These are phyloP conservation scores for Macquaria ambigua DNA, from an alignment of 2,113 vertebrate genomes.

Conservation along the genomic window DNA sequence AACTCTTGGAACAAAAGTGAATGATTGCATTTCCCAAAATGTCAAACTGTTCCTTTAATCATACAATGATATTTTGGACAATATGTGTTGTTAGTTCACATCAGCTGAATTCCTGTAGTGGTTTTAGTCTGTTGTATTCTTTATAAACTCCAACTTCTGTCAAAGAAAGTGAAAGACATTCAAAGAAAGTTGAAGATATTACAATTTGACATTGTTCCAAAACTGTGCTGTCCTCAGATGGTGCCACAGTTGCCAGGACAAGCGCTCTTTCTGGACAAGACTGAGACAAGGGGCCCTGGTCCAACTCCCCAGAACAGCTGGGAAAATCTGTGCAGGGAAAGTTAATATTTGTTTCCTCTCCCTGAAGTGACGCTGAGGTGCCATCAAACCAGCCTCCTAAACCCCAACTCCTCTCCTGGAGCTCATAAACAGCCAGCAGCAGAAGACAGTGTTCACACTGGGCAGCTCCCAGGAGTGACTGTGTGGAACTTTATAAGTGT, in stretches of 20 bases:
- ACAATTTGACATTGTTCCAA: not conserved
- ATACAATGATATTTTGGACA: not conserved
- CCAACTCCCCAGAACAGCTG: conserved; percentile 45
- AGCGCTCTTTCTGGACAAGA: not conserved
- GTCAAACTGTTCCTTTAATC: not conserved
- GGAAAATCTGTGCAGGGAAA: conserved; percentile 37
- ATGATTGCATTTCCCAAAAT: not conserved
- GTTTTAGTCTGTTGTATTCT: not conserved
- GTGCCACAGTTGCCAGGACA: conserved; percentile 6
- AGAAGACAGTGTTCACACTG: not conserved
- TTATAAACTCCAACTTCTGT: not conserved
- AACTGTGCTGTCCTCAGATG: not conserved
- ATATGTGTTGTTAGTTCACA: no score
- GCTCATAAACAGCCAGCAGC: conserved; percentile 23
- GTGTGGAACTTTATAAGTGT: not conserved
- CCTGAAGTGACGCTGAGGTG: conserved; percentile 14
- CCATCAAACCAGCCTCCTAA: conserved; percentile 25
- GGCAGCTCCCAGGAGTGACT: conserved; percentile 24
- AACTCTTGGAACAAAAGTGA: not conserved
- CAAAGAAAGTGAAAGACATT: not conserved
- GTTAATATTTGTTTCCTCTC: conserved; percentile 47
- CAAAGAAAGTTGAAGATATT: not conserved
- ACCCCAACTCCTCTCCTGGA: conserved; percentile 12
- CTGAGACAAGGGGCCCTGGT: conserved; percentile 1
- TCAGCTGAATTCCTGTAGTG: not conserved